Evolutionary conservation across 1,140 invertebrate genomes (phyloP), one percentile per base, ranked within the genome.

Genomic region (Cardiocondyla obscurior): DNA sequence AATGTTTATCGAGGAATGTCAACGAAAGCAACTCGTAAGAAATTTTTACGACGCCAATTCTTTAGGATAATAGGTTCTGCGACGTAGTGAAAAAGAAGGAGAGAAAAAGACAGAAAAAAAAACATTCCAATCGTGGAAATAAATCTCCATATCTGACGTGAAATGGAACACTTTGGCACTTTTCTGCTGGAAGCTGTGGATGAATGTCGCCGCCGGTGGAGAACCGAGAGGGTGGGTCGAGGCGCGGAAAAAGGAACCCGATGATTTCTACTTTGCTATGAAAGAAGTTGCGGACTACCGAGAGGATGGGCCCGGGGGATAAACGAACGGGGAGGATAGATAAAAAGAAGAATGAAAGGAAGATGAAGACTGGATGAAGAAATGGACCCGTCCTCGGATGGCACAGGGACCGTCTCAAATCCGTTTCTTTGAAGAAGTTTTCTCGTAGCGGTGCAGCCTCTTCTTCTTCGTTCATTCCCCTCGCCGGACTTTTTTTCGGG

Each of bases 141-240:
- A 90, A 91, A 91, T 91, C 90, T 91, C 90, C 90, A 91, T 91
- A 91, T 91, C 85, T 87, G 88, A 88, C 85, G 85, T 81, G 22
- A 55, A 79, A 77, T 69, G 62, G 74, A 33, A 84, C 73, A 84
- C 83, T 84, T 90, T 83, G 74, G 53, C 49, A 84, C 60, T 86
- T 87, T 87, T 79, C 81, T 74, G 70, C 67, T 58, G 76, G 82
- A 72, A 85, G 42, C 82, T 30, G 10, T 76, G 55, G 83, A 84
- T 84, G 88, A 85, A 88, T 84, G 72, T 62, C 60, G 30, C 12
- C 81, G 62, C 53, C 53, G 10, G 30, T 67, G 53, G 16, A 46
- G 83, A n/a, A 42, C n/a, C 39, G 55, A 72, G 51, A 62, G 81
- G 49, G 33, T 81, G 12, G 85, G 64, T 51, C 42, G 42, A 53